Conservation (phyloP, 2,888 invertebrate genomes). For the Sarcophaga rosellei region DNA sequence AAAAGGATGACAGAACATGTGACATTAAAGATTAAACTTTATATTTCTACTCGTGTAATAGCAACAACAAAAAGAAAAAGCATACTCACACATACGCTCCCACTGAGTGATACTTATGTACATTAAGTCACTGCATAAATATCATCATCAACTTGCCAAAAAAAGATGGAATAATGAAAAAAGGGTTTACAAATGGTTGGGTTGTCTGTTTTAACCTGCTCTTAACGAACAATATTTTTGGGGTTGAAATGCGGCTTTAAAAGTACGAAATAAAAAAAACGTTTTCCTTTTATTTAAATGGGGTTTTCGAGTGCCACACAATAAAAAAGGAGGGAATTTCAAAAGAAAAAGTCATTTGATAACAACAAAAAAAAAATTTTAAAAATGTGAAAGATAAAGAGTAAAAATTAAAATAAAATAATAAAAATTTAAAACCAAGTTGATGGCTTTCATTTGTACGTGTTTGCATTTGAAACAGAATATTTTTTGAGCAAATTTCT, state of each 20-base stretch:
- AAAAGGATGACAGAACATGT: constrained; percentile 28
- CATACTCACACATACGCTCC: too few species aligned
- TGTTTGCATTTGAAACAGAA: too few species aligned
- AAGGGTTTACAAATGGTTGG: constrained; percentile 13
- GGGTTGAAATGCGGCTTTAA: neutral
- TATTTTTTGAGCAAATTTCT: too few species aligned
- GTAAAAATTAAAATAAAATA: neutral
- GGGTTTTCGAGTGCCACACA: neutral
- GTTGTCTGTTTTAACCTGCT: neutral
- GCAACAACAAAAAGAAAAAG: neutral
- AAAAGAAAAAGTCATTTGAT: neutral
- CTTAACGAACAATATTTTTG: neutral
- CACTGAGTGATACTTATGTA: neutral
- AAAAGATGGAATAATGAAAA: neutral
- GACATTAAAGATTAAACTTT: constrained; percentile 43
- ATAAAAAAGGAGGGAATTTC: neutral
- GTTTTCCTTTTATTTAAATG: constrained; percentile 20
- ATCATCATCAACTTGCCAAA: constrained; percentile 5
- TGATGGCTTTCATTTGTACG: too few species aligned
- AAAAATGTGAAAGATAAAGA: neutral
- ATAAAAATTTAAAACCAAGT: neutral
- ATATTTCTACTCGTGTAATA: constrained; percentile 8
- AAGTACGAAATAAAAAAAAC: neutral
- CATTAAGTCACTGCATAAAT: constrained; percentile 10
- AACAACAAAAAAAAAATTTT: neutral